Base-by-base conservation (phyloP, 1,140 invertebrate genomes). In the Anastrepha ludens region DNA sequence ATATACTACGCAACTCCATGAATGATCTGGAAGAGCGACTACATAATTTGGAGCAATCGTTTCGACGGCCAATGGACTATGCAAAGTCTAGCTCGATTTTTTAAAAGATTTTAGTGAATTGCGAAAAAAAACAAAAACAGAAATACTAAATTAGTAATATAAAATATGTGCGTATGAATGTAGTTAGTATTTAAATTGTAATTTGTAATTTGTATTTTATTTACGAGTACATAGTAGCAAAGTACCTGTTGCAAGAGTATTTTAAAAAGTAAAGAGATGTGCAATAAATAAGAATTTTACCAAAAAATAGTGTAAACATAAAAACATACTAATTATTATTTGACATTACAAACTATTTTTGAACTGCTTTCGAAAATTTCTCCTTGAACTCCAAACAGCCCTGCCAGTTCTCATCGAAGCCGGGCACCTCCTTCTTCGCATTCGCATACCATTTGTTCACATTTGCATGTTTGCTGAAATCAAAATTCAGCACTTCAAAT, bases 391-490 rank as follows among this genome's bases (percentile, higher is more conserved):
- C 93, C 93, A 93, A 81, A 91, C 90, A 90, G 2, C 94, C 94
- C 50, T 94, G 93, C 90, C 93, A 95, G 90, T 97, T 97, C 67
- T 95, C 94, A 90, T 96, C 96, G 92, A 97, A 97, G 29, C 95
- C 96, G 2, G 96, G 95, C 5, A 95, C 94, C 1, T 95, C 94
- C 20, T 92, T 93, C 92, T 96, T 96, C 47, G 96, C 94, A 87
- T 94, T 95, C n/a, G 95, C 94, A 88, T 95, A 94, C 96, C 97
- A 97, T 87, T 94, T 94, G 47, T 89, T 91, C 58, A 97, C 94
- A 88, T 97, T 96, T 15, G 94, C 91, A 91, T 95, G 97, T 88
- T 95, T 94, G 15, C 94, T 93, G 60, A 97, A 92, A 90, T 96
- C 94, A 85, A 96, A 95, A 9, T 95, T 95, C 2, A 95, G 93